phyloP scores from a whole-genome alignment of 2,888 invertebrate species.

The Cantharis flavilabris region DNA sequence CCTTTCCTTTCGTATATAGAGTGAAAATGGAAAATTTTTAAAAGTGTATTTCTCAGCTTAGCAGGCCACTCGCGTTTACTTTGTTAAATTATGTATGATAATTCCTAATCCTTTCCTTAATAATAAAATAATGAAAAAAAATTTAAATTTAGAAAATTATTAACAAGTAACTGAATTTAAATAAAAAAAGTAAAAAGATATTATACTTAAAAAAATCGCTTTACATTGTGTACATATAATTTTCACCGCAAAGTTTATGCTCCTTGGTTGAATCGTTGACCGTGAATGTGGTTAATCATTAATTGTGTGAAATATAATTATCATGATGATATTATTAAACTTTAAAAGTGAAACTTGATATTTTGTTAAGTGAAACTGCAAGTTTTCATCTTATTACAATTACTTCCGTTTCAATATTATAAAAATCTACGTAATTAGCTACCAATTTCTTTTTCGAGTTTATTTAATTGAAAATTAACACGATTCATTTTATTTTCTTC shows the following conservation, averaged over 20 bases:
- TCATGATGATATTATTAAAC: neutral
- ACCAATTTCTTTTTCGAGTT: neutral
- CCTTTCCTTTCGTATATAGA: too few relatives aligned
- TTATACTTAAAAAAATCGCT: neutral
- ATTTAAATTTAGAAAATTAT: too few relatives aligned
- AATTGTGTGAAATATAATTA: neutral
- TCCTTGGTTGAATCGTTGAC: neutral
- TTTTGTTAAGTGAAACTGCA: constrained; percentile 4
- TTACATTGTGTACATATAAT: neutral
- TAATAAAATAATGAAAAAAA: too few relatives aligned
- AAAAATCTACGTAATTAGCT: neutral
- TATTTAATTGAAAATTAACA: neutral
- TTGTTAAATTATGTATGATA: too few relatives aligned
- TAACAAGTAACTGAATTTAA: too few relatives aligned
- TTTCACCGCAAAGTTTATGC: neutral
- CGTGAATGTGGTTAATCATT: neutral
- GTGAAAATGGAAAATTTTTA: too few relatives aligned
- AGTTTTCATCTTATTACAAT: neutral
- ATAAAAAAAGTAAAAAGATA: too few relatives aligned
- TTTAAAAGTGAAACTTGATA: neutral
- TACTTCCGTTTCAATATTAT: neutral
- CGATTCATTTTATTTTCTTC: neutral
- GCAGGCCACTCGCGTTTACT: too few relatives aligned
- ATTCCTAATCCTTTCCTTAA: too few relatives aligned
- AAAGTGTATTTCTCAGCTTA: too few relatives aligned